Evolutionary conservation across 2,113 vertebrate species (phyloP), one percentile per base, ranked within the genome.

Genomic region (Nothocercus julius): DNA sequence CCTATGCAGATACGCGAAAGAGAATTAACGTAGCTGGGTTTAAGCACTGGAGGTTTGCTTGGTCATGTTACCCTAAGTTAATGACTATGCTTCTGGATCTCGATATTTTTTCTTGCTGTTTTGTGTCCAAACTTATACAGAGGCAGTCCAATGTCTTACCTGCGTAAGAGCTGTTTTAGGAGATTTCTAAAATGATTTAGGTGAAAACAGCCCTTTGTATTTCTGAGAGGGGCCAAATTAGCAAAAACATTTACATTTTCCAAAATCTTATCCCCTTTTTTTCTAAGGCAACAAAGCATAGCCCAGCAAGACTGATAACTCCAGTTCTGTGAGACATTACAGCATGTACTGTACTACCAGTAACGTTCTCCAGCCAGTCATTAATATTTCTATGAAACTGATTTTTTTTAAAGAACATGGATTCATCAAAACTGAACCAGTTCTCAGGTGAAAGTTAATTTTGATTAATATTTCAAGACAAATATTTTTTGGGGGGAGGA

Each of bases 401-500:
- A 4, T 80, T 91, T 91, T 91, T 87, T 83, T 27, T 49, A 74
- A 49, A 85, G 45, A 32, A 83, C 56, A 5, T 59, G 11, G 32
- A 47, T 88, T 84, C 22, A 68, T 86, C 61, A 69, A 68, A 90
- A 93, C 32, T 19, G 49, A 64, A 68, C 20, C 19, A n/a, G 32
- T 90, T 88, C 58, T 34, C 0, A 82, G 0, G 62, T 32, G 47
- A 13, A 30, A 72, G 47, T 82, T 85, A 89, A 58, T 81, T 94
- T 87, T 49, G 54, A 63, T 87, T 75, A 70, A 64, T 68, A 83
- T 95, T 90, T 90, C 72, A 49, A 78, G 66, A 38, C 12, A 90
- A 83, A 80, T 82, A 59, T 77, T 83, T 95, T 45, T 8, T 1
- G 17, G 38, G n/a, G 36, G 83, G 22, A 2, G 0, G 45, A 68